phyloP scores from a whole-genome alignment of 2,113 vertebrate species.

The Albula glossodonta region DNA sequence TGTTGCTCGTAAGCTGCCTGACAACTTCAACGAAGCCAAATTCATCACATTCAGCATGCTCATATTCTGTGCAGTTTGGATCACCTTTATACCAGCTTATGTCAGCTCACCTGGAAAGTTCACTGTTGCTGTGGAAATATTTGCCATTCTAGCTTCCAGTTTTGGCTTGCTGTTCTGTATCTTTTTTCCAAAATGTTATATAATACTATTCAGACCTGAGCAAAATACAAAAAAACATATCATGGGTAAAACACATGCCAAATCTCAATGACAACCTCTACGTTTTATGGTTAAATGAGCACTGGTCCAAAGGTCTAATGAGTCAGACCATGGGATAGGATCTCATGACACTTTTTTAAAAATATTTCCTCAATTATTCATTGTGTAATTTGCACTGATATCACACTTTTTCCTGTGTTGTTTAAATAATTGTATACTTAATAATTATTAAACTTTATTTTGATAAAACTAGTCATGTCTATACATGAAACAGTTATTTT shows the following conservation, averaged over 20 bases:
- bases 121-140: conserved; percentile 26
- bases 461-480: no score
- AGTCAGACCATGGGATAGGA: no score
- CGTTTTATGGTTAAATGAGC: background rate
- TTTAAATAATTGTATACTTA: no score
- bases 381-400: no score
- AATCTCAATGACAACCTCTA: background rate
- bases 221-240: conserved; percentile 19
- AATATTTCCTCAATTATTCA: no score
- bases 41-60: conserved; percentile 73
- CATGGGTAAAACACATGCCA: background rate
- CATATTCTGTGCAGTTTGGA: conserved; percentile 68
- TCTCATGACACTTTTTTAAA: no score
- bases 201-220: conserved; percentile 13
- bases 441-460: no score
- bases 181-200: conserved; percentile 21
- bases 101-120: conserved; percentile 24
- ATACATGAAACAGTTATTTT: no score
- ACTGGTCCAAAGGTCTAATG: no score
- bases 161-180: conserved; percentile 25
- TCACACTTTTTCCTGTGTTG: no score
- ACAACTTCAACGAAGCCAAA: conserved; percentile 75
- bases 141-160: conserved; percentile 26
- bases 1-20: conserved; percentile 67
- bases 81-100: conserved; percentile 27